Evolutionary conservation across 2,888 invertebrate species (phyloP), one percentile per base, ranked within the genome.

Genomic region (Eristalis pertinax): DNA sequence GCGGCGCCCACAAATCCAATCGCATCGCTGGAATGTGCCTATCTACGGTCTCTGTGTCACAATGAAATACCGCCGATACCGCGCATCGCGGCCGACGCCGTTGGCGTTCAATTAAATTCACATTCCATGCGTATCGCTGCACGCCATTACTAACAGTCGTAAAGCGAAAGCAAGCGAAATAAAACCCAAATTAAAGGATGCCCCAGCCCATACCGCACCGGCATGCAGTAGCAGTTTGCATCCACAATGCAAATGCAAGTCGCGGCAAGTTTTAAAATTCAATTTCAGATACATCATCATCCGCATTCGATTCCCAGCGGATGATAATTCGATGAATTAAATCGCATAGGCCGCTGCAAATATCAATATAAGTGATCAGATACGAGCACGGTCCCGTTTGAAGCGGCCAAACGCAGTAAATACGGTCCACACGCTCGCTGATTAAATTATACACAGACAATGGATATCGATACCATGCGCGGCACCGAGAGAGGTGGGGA

Each of bases 281-380:
- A 85, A 85, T 80, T 85, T 76, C 56, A 65, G 76, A 63, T 85
- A 50, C 76, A 81, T 84, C 84, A 81, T 84, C 84, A 80, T 76
- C 68, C 63, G 67, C 75, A 80, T 72, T 84, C 80, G 76, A 76
- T 80, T 72, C 50, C 56, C 60, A 56, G 80, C 72, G 65, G 72
- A 63, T 41, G 72, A 85, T 85, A 85, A 85, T 85, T 80, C 80
- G 81, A 73, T 85, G 73, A 85, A 81, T 85, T 85, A 81, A 85
- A 85, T 43, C 68, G 72, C 60, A 76, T 67, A n/a, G 38, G 41
- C 72, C 72, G 50, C 50, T 19, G 62, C 73, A 80, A 76, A 85
- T 68, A 76, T 76, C 76, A 75, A 19, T 38, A 79, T 79, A 50
- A 84, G 69, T 22, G 68, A 67, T 38, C 56, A 22, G 38, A 22